phyloP scores from a whole-genome alignment of 2,113 vertebrate genomes.

The Oostethus manadensis region DNA sequence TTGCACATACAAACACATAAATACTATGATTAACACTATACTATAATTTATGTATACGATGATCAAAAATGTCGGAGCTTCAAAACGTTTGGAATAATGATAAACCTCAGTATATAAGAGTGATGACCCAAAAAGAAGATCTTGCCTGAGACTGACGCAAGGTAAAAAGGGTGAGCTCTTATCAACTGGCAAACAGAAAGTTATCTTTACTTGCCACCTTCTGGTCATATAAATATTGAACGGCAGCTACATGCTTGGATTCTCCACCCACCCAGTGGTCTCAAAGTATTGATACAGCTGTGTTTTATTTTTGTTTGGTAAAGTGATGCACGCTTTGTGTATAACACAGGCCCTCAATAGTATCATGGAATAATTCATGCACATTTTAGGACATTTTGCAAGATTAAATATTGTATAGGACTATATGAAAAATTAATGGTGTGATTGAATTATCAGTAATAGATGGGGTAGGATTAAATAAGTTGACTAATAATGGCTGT shows the following conservation, averaged over 20 bases:
- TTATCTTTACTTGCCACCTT: conserved; percentile 37
- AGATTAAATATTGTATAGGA: conserved; percentile 9
- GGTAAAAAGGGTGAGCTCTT: conserved; percentile 35
- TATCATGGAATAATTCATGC: conserved; percentile 39
- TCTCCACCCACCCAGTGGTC: conserved; percentile 28
- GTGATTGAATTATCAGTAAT: conserved; percentile 1
- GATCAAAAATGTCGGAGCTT: conserved; percentile 4
- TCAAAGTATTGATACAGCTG: conserved; percentile 34
- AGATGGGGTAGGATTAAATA: no score
- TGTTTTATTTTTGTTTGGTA: conserved; percentile 33
- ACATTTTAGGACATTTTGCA: conserved; percentile 16
- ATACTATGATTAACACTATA: not conserved
- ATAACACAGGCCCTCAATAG: conserved; percentile 20
- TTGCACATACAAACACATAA: no score
- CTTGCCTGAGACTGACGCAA: conserved; percentile 13
- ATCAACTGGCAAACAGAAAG: conserved; percentile 50
- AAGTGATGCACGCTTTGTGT: conserved; percentile 10
- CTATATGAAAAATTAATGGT: not conserved
- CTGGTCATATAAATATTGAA: conserved; percentile 33
- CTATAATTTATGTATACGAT: not conserved
- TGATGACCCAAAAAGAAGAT: conserved; percentile 24
- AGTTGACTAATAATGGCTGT: no score
- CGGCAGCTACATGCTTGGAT: conserved; percentile 16
- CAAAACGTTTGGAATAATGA: conserved; percentile 15
- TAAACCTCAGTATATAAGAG: conserved; percentile 12